Conservation (phyloP, 1,140 invertebrate species). For the Cydia pomonella region DNA sequence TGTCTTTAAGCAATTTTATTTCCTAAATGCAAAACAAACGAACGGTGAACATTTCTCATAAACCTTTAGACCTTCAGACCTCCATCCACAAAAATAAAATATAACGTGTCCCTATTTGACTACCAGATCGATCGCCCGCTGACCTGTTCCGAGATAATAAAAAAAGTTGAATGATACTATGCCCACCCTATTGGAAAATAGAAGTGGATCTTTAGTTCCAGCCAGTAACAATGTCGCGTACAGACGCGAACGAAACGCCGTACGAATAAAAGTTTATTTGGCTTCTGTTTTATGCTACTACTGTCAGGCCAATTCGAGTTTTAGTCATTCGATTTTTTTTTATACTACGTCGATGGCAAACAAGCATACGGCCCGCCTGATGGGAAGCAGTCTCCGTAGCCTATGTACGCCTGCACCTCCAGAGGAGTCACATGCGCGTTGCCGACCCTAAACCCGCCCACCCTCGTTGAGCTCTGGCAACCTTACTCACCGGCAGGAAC, state of each 20-base stretch:
- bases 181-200: slow-evolving; percentile 72
- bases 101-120: slow-evolving; percentile 45
- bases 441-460: too few species aligned
- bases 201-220: slow-evolving; percentile 71
- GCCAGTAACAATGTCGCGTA: slow-evolving; percentile 58
- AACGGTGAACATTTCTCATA: neutral
- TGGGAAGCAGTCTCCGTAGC: too few species aligned
- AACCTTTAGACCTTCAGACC: neutral
- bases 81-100: neutral
- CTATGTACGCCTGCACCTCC: too few species aligned
- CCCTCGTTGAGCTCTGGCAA: too few species aligned
- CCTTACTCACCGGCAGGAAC: too few species aligned
- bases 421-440: too few species aligned
- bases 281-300: slow-evolving; percentile 21
- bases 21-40: neutral
- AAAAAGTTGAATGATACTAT: slow-evolving; percentile 73
- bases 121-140: slow-evolving; percentile 57
- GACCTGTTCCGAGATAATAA: slow-evolving; percentile 73
- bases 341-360: too few species aligned
- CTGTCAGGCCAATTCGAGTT: too few species aligned
- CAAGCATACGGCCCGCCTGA: too few species aligned
- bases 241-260: slow-evolving; percentile 36
- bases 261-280: slow-evolving; percentile 19
- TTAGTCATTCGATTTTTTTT: too few species aligned
- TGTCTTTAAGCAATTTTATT: neutral